A percentile compares a stretch with the other conserved stretches of the same genome.
Evolutionary conservation across 2,888 invertebrate genomes (phyloP).

Genomic region (Cantharis lateralis): DNA sequence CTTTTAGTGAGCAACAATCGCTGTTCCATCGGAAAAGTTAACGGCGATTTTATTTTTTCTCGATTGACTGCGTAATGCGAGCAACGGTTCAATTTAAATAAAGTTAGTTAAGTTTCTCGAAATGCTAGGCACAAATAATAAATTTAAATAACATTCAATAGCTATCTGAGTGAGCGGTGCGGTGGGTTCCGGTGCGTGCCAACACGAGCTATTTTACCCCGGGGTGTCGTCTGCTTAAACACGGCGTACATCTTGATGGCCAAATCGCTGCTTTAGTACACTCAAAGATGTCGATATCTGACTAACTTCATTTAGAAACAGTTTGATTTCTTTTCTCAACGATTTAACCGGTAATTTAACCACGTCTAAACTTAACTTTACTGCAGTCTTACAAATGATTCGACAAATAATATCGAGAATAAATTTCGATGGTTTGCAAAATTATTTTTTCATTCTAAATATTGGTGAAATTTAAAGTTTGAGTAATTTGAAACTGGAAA

Average conservation of each 20-base stretch:
- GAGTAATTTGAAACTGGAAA: no score
- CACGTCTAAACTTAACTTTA: slow-evolving; percentile 12
- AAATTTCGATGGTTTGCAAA: neutral
- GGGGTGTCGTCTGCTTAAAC: slow-evolving; percentile 55
- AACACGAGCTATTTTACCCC: slow-evolving; percentile 53
- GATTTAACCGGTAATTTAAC: slow-evolving; percentile 30
- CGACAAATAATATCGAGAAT: neutral
- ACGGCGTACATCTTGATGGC: slow-evolving; percentile 56
- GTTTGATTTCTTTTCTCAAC: slow-evolving; percentile 28
- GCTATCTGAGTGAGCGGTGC: slow-evolving; percentile 43
- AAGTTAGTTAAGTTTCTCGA: slow-evolving; percentile 32
- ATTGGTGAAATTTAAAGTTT: no score
- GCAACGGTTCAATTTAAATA: slow-evolving; percentile 12
- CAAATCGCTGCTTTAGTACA: slow-evolving; percentile 53
- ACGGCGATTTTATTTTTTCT: neutral
- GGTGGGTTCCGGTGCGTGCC: slow-evolving; percentile 50
- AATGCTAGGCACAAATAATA: slow-evolving; percentile 39
- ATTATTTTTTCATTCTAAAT: no score
- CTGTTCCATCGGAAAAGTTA: neutral
- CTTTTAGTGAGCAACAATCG: neutral
- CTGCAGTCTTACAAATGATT: neutral
- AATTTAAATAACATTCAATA: slow-evolving; percentile 48
- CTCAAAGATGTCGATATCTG: slow-evolving; percentile 52
- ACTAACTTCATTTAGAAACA: slow-evolving; percentile 49
- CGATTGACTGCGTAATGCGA: neutral